phyloP scores from a whole-genome alignment of 2,888 invertebrate species.

The Cremastinae sp. region DNA sequence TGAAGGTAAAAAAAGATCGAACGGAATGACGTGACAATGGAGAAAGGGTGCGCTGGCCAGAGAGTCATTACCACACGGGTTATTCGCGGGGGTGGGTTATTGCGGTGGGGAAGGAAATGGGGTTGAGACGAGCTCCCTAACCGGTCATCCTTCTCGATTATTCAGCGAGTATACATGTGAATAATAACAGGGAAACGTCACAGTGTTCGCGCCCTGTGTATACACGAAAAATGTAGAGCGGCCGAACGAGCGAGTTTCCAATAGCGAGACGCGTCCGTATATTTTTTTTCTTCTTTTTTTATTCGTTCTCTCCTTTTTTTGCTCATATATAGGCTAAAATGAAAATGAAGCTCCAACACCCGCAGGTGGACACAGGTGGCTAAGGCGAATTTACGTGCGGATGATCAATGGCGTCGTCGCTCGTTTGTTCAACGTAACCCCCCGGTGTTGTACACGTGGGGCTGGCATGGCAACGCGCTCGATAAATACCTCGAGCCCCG shows the following conservation, averaged over 20 bases:
- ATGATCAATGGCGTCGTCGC: slow-evolving; percentile 65
- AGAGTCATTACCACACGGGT: slow-evolving; percentile 52
- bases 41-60: slow-evolving; percentile 12
- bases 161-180: slow-evolving; percentile 49
- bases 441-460: slow-evolving; percentile 75
- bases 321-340: slow-evolving; percentile 27
- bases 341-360: slow-evolving; percentile 45
- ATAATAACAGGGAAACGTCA: slow-evolving; percentile 36
- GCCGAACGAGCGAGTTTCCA: slow-evolving; percentile 21
- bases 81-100: slow-evolving; percentile 25
- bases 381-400: slow-evolving; percentile 64
- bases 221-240: not conserved
- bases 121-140: slow-evolving; percentile 56
- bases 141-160: slow-evolving; percentile 58
- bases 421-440: slow-evolving; percentile 54
- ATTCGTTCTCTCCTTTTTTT: not conserved
- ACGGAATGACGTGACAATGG: slow-evolving; percentile 36
- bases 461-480: slow-evolving; percentile 80
- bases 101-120: slow-evolving; percentile 55
- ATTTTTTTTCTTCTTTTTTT: not conserved
- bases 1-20: slow-evolving; percentile 2
- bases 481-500: slow-evolving; percentile 73
- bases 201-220: not conserved
- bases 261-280: not conserved
- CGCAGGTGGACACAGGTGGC: slow-evolving; percentile 63